These are phyloP conservation scores for Drosophila meridionalis DNA, from an alignment of 2,888 invertebrate genomes.

Conservation along the genomic window DNA sequence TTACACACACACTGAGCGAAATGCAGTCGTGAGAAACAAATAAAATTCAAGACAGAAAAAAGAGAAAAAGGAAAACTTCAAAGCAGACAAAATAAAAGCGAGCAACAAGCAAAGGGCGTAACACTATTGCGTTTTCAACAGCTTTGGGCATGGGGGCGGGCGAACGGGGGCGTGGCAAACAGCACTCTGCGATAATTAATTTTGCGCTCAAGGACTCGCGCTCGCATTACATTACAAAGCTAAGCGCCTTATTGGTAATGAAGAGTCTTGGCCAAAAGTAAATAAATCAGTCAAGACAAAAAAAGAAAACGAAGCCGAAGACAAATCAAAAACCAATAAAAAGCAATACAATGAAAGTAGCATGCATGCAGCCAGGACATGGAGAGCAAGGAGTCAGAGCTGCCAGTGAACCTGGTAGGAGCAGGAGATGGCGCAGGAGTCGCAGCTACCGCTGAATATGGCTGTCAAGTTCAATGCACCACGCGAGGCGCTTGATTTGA, in stretches of 20 bases:
- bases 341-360: slow-evolving; percentile 59
- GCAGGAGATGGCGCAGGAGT: background rate
- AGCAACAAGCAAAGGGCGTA: slow-evolving; percentile 75
- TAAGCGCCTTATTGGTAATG: slow-evolving; percentile 70
- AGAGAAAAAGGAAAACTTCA: slow-evolving; percentile 35
- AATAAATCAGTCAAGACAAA: slow-evolving; percentile 19
- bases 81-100: slow-evolving; percentile 40
- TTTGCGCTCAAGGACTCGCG: slow-evolving; percentile 61
- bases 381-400: background rate
- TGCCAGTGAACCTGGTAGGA: background rate
- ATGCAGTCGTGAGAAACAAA: slow-evolving; percentile 65
- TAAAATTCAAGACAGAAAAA: slow-evolving; percentile 40
- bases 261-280: slow-evolving; percentile 35
- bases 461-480: slow-evolving; percentile 62
- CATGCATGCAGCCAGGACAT: slow-evolving; percentile 34
- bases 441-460: background rate
- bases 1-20: slow-evolving; percentile 45
- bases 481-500: slow-evolving; percentile 34
- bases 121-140: slow-evolving; percentile 45
- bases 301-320: slow-evolving; percentile 1
- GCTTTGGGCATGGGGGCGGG: background rate
- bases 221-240: slow-evolving; percentile 67
- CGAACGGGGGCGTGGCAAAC: slow-evolving; percentile 33
- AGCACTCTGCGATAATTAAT: slow-evolving; percentile 69
- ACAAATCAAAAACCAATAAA: slow-evolving; percentile 80